Conservation (phyloP, 2,113 vertebrate species). For the Acanthochromis polyacanthus region DNA sequence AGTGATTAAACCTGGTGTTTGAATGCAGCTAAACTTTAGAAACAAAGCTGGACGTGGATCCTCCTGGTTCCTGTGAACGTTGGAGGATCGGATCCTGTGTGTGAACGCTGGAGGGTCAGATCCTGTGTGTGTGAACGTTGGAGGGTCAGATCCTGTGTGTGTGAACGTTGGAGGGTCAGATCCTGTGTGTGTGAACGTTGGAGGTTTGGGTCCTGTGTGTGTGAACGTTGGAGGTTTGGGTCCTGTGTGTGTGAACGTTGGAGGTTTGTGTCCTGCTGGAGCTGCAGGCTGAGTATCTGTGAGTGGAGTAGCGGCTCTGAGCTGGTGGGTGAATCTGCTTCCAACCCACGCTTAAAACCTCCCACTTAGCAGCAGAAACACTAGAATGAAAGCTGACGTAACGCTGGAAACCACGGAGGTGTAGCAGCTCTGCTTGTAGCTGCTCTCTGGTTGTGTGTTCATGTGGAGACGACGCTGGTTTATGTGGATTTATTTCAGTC, state of each 20-base stretch:
- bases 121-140: too few relatives aligned
- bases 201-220: neutral
- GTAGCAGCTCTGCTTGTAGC: neutral
- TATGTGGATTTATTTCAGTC: neutral
- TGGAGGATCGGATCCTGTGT: too few relatives aligned
- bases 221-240: too few relatives aligned
- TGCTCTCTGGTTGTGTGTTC: neutral
- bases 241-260: too few relatives aligned
- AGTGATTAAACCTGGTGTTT: too few relatives aligned
- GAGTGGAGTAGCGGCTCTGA: slow-evolving; percentile 42
- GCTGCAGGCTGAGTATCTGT: slow-evolving; percentile 25
- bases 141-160: too few relatives aligned
- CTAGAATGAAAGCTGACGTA: slow-evolving; percentile 44
- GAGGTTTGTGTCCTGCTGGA: slow-evolving; percentile 3
- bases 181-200: too few relatives aligned
- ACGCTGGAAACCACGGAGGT: neutral
- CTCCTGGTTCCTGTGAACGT: too few relatives aligned
- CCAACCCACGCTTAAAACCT: slow-evolving; percentile 49
- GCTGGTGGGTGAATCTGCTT: slow-evolving; percentile 56
- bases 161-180: too few relatives aligned
- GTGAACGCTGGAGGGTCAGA: too few relatives aligned
- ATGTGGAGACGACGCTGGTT: neutral
- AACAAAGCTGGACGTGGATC: too few relatives aligned
- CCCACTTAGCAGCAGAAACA: slow-evolving; percentile 59
- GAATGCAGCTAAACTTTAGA: too few relatives aligned